These are phyloP conservation scores for Cirrhinus mrigala DNA, from an alignment of 2,797 vertebrate species.

Conservation along the genomic window DNA sequence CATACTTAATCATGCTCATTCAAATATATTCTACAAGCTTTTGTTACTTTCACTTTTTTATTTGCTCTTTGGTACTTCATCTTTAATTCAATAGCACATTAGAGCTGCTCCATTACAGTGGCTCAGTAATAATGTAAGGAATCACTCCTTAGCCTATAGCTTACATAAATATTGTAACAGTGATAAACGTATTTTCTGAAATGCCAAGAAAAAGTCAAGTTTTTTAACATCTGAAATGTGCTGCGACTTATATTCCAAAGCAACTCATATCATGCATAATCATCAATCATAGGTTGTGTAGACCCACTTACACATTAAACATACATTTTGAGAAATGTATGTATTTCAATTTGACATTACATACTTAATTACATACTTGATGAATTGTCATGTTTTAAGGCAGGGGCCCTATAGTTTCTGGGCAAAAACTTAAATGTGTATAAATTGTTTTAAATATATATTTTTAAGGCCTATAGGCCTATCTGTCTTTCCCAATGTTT, in stretches of 20 bases:
- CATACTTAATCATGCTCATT: background rate
- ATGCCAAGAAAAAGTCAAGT: no score
- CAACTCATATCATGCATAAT: no score
- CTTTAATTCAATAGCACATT: background rate
- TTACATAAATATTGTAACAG: background rate
- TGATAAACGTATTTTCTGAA: background rate
- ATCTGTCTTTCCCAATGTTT: background rate
- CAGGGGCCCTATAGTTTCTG: no score
- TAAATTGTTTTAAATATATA: background rate
- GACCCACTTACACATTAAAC: background rate
- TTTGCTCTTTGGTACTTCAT: background rate
- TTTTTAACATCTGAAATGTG: no score
- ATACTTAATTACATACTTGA: background rate
- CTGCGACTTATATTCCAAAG: no score
- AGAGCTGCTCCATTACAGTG: background rate
- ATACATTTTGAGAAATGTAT: background rate
- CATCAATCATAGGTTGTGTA: background rate
- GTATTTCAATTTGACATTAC: background rate
- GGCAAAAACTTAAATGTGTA: background rate
- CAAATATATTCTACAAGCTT: background rate
- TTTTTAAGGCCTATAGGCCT: background rate
- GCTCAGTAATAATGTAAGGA: background rate
- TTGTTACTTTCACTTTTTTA: background rate
- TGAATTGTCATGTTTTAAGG: background rate
- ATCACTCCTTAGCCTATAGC: background rate